phyloP scores from a whole-genome alignment of 2,113 vertebrate genomes.

The Nettapus auritus region DNA sequence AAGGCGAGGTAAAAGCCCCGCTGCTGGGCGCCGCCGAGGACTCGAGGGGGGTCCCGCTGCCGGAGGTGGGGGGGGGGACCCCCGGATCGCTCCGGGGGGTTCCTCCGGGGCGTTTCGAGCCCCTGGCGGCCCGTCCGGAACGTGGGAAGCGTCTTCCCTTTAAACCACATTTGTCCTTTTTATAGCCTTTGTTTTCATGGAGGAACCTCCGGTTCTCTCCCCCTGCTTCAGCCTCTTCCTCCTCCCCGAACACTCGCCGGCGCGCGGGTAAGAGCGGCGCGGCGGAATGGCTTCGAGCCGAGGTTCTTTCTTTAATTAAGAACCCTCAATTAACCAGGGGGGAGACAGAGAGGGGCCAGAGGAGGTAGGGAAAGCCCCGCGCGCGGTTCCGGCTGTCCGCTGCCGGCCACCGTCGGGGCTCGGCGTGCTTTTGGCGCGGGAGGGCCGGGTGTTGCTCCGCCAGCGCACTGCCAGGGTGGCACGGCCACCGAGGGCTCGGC shows the following conservation, averaged over 20 bases:
- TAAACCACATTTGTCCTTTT: constrained; percentile 49
- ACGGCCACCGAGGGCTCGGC: neutral
- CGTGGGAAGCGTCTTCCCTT: neutral
- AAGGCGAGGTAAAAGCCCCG: constrained; percentile 68
- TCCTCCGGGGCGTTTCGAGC: neutral
- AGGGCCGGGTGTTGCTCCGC: neutral
- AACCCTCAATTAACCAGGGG: rapidly evolving
- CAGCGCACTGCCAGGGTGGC: constrained; percentile 37
- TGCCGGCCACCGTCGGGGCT: neutral
- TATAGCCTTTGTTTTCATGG: constrained; percentile 69
- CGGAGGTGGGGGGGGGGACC: neutral
- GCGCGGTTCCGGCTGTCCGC: neutral
- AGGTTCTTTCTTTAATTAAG: neutral
- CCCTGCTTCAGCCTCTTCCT: neutral
- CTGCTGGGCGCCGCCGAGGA: neutral
- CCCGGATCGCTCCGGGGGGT: no score
- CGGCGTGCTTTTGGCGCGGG: neutral
- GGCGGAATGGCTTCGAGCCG: neutral
- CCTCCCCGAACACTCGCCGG: neutral
- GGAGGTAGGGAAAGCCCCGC: neutral
- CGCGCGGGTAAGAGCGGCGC: neutral
- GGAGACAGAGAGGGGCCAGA: rapidly evolving
- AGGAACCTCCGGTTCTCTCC: constrained; percentile 27
- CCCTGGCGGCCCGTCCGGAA: no score
- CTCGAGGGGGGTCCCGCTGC: no score